Evolutionary conservation across 2,113 vertebrate species (phyloP), one percentile per base, ranked within the genome.

Genomic region (Myiopsitta monachus): DNA sequence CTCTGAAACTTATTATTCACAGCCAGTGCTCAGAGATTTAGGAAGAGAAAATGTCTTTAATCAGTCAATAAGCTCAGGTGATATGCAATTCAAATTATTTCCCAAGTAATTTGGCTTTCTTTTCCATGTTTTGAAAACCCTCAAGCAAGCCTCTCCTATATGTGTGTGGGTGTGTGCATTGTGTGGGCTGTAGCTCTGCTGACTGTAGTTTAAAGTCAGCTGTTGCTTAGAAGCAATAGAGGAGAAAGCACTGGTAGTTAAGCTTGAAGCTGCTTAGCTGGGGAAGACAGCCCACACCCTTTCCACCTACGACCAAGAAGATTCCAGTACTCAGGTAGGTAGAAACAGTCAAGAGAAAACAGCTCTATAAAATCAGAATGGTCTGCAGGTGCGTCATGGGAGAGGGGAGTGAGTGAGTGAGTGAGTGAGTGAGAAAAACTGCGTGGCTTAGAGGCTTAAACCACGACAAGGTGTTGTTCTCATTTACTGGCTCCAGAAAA

Each of bases 201-300:
- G 44, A 73, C 33, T 91, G 91, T 78, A 47, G 64, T 91, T 84
- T 10, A 6, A 69, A 95, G 74, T 72, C 36, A 64, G 12, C 6
- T 76, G 72, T 87, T 96, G 84, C 90, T 82, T 90, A 61, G 88
- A 94, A 96, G 95, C 88, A 88, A 41, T 30, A 80, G 23, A 47
- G 30, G 18, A 90, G 55, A 52, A 94, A 85, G 36, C 31, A 66
- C 39, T 73, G 36, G 28, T 67, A 38, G 44, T n/a, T 85, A 88
- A 87, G 49, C 41, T 38, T 89, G 67, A 83, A 90, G 77, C 7
- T 78, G 31, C 54, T 68, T 43, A 77, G 15, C n/a, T 52, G 55
- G n/a, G 90, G 67, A 83, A 83, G 52, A 55, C 38, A 81, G 14
- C 83, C 72, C 8, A 81, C 61, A 51, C 9, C 8, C 26, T 80